phyloP scores from a whole-genome alignment of 2,797 vertebrate species.

The Carapus acus region DNA sequence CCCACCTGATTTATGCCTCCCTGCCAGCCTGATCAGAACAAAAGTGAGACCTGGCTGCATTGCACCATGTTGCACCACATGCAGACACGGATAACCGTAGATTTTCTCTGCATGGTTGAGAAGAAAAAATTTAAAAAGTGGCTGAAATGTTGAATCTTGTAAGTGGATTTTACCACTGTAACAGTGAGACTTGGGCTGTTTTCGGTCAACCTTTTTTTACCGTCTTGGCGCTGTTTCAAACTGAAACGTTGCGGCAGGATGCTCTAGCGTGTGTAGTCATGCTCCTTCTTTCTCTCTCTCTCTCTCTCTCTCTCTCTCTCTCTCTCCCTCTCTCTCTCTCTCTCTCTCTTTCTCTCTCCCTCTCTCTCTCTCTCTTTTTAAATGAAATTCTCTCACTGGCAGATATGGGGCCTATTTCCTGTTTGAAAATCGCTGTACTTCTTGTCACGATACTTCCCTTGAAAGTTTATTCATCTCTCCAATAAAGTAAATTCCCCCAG shows the following conservation, averaged over 20 bases:
- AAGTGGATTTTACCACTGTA: not conserved
- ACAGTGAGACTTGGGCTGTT: not conserved
- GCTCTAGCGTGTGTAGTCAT: no score
- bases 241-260: no score
- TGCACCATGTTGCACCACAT: no score
- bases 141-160: not conserved
- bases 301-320: slow-evolving; percentile 13
- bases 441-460: slow-evolving; percentile 43
- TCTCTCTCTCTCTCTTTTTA: slow-evolving; percentile 12
- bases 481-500: slow-evolving; percentile 51
- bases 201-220: no score
- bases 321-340: no score
- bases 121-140: no score
- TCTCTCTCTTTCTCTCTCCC: no score
- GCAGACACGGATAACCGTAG: not conserved
- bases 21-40: no score
- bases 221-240: not conserved
- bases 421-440: slow-evolving; percentile 40
- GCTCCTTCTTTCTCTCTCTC: slow-evolving; percentile 17
- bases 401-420: slow-evolving; percentile 40
- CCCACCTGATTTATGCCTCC: no score
- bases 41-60: no score
- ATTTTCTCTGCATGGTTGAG: not conserved
- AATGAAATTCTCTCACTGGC: slow-evolving; percentile 43
- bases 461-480: slow-evolving; percentile 50